phyloP scores from a whole-genome alignment of 2,797 vertebrate species.

The Oreortyx pictus region DNA sequence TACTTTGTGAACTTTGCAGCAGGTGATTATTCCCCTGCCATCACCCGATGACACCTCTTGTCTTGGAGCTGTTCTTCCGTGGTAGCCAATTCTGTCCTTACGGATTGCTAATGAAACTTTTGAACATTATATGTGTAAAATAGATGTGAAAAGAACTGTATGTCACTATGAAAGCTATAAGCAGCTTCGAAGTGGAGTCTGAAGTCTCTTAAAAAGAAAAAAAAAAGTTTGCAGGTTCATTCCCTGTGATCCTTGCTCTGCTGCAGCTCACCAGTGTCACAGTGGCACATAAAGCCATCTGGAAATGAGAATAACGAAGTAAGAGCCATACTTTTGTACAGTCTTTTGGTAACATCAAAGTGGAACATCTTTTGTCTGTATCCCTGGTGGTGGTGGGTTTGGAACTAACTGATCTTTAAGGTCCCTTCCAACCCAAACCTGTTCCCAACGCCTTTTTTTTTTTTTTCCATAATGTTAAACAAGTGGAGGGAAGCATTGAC shows the following conservation, averaged over 20 bases:
- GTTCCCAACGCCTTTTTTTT: background rate
- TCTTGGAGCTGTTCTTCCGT: background rate
- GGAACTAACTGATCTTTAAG: background rate
- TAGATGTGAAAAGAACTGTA: background rate
- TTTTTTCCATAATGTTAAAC: background rate
- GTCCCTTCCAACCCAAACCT: background rate
- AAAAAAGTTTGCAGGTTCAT: background rate
- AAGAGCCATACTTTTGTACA: background rate
- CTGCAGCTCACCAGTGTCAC: background rate
- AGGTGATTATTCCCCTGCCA: background rate
- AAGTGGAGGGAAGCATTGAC: background rate
- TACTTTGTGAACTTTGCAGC: background rate
- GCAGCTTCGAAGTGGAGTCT: background rate
- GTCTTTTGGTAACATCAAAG: background rate
- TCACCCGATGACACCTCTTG: rapidly evolving
- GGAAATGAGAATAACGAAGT: background rate
- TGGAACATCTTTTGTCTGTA: background rate
- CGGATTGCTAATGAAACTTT: background rate
- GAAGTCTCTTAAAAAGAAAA: background rate
- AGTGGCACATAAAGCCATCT: background rate
- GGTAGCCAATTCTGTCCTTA: background rate
- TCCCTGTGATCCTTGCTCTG: background rate
- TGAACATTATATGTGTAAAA: background rate
- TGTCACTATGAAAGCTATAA: background rate
- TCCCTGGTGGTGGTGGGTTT: background rate